Conservation (phyloP, 1,140 invertebrate genomes). For the Trichonephila clavipes region DNA sequence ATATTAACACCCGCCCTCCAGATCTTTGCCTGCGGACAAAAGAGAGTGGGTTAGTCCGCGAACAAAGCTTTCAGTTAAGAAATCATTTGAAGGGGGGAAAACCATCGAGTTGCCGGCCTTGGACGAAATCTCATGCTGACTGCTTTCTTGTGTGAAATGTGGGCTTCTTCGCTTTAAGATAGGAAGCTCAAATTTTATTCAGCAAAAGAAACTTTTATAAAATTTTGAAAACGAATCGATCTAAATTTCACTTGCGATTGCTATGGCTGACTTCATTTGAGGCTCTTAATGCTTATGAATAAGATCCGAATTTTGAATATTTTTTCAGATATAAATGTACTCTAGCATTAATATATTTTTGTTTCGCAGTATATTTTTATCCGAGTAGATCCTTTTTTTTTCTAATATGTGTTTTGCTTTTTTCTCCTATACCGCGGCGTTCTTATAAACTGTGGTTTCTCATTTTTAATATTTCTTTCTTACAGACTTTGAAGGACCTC, state of each 20-base stretch:
- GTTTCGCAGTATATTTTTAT: no score
- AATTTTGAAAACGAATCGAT: background rate
- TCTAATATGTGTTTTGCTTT: no score
- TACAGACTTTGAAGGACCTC: no score
- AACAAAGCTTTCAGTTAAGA: constrained; percentile 20
- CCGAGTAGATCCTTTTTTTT: no score
- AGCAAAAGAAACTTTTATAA: background rate
- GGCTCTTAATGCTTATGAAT: no score
- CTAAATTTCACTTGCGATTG: background rate
- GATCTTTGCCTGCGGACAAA: background rate
- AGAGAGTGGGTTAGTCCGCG: background rate
- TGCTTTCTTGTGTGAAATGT: constrained; percentile 1
- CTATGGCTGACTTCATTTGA: background rate
- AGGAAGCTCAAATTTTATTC: background rate
- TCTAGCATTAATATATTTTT: no score
- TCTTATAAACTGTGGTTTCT: no score
- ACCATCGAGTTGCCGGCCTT: constrained; percentile 17
- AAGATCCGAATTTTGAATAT: no score
- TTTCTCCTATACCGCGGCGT: no score
- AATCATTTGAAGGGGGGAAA: constrained; percentile 4
- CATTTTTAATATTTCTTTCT: no score
- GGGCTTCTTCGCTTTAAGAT: background rate
- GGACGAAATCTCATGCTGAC: background rate
- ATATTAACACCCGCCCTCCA: constrained; percentile 15
- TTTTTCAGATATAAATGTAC: no score